Conservation (phyloP, 2,888 invertebrate genomes). For the Capitulum mitella region DNA sequence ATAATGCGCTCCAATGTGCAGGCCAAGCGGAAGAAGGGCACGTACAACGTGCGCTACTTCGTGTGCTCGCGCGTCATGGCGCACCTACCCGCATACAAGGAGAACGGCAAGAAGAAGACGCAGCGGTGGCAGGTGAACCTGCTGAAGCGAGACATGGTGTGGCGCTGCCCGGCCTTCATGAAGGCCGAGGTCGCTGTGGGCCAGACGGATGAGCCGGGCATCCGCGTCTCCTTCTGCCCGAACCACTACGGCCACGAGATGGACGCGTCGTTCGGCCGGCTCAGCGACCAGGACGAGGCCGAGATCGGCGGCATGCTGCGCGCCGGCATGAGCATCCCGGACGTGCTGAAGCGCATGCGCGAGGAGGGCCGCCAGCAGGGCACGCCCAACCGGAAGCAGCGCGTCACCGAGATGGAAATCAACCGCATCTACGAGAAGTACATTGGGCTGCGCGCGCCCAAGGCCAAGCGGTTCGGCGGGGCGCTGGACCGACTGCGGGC, state of each 20-base stretch:
- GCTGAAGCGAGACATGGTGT: slow-evolving; percentile 5
- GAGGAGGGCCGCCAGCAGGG: not conserved
- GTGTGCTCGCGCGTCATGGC: slow-evolving; percentile 2
- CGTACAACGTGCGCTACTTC: not conserved
- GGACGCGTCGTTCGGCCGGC: slow-evolving; percentile 7
- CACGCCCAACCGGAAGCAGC: not conserved
- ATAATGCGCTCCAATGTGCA: not conserved
- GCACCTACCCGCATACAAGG: not conserved
- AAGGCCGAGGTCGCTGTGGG: not conserved
- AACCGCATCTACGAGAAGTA: slow-evolving; percentile 19
- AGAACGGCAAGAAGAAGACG: not conserved
- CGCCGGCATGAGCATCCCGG: not conserved
- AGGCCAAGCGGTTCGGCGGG: not conserved
- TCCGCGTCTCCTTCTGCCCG: not conserved
- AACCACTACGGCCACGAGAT: slow-evolving; percentile 18
- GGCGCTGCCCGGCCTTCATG: slow-evolving; percentile 2
- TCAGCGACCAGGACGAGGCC: not conserved
- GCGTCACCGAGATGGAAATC: not conserved
- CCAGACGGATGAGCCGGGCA: not conserved
- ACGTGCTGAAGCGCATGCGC: not conserved
- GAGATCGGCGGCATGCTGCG: not conserved
- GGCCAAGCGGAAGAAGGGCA: not conserved
- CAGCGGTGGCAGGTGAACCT: not conserved
- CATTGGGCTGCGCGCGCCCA: not conserved
- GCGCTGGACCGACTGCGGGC: not conserved